Conservation (phyloP, 2,113 vertebrate species). For the Hydropotes inermis region DNA sequence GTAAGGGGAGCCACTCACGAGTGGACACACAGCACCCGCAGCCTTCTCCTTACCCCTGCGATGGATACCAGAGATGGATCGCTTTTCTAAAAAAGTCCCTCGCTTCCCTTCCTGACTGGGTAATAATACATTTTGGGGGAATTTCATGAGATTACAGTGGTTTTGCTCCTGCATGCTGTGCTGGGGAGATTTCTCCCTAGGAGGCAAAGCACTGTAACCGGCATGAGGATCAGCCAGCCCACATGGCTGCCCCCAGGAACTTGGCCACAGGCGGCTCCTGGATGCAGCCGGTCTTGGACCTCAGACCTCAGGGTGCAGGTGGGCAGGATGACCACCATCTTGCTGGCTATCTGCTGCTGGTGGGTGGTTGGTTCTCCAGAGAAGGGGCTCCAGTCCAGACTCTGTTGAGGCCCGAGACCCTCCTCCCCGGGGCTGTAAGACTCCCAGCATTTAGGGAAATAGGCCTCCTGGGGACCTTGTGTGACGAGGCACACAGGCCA, state of each 20-base stretch:
- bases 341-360: not conserved
- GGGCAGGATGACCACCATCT: not conserved
- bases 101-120: not conserved
- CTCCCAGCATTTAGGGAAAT: not conserved
- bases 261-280: rapidly evolving
- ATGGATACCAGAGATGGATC: rapidly evolving
- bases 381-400: not conserved
- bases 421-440: not conserved
- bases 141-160: rapidly evolving
- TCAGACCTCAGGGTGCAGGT: not conserved
- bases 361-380: not conserved
- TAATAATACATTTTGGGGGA: not conserved
- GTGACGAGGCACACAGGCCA: rapidly evolving
- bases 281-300: rapidly evolving
- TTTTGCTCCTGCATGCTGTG: not conserved
- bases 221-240: rapidly evolving
- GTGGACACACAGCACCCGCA: rapidly evolving
- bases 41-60: rapidly evolving
- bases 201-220: rapidly evolving
- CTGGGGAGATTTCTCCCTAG: not conserved
- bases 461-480: not conserved
- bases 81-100: not conserved
- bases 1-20: not conserved
- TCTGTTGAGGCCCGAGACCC: not conserved
- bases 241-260: rapidly evolving